Evolutionary conservation across 2,113 vertebrate species (phyloP).

Genomic region (Caracal caracal): DNA sequence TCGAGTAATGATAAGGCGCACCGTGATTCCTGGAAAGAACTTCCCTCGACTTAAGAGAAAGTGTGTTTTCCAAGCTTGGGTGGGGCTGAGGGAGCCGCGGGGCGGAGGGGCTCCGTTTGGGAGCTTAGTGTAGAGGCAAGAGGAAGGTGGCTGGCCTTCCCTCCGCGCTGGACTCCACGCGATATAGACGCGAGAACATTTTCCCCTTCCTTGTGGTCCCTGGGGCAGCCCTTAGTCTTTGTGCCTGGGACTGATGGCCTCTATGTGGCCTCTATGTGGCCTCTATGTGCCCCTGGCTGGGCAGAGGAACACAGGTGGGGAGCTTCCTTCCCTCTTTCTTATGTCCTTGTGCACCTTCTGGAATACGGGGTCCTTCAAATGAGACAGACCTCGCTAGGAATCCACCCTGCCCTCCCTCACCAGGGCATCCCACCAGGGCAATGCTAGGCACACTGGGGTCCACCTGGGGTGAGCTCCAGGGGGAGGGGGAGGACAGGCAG

Average conservation of each 20-base stretch:
- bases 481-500: neutral
- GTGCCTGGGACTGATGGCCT: neutral
- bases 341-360: neutral
- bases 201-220: neutral
- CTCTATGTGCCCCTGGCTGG: neutral
- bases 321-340: neutral
- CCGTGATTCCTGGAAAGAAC: neutral
- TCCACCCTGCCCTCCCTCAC: neutral
- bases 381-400: neutral
- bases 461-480: neutral
- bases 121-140: neutral
- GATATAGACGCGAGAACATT: neutral
- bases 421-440: neutral
- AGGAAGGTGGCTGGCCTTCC: neutral
- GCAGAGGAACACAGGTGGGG: neutral
- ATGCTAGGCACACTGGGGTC: neutral
- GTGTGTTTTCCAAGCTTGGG: neutral
- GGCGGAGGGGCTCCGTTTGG: rapidly evolving
- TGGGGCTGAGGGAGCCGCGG: neutral
- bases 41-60: neutral
- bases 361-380: neutral
- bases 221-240: neutral
- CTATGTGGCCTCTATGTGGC: neutral
- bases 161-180: rapidly evolving
- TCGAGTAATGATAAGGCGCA: neutral